Evolutionary conservation across 2,888 invertebrate species (phyloP).

Genomic region (Labia minor): DNA sequence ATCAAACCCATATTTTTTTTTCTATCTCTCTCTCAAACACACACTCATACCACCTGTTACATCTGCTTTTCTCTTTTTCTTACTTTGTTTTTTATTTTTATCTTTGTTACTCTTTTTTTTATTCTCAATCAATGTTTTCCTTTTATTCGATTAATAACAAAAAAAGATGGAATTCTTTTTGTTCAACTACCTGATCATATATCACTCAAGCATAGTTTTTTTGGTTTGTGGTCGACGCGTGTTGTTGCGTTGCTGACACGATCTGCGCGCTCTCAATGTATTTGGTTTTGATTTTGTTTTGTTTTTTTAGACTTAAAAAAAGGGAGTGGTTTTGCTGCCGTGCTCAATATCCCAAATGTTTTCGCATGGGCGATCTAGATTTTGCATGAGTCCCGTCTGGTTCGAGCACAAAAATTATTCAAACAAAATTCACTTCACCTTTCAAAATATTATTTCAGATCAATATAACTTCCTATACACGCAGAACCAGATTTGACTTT

Average conservation of each 20-base stretch:
- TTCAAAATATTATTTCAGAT: neutral
- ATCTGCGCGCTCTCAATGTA: constrained; percentile 13
- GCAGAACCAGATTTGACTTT: constrained; percentile 8
- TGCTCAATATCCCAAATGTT: neutral
- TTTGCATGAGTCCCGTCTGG: constrained; percentile 13
- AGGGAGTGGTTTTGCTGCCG: constrained; percentile 13
- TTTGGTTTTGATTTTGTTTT: too few species aligned
- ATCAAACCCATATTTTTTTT: too few species aligned
- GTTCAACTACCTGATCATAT: constrained; percentile 1
- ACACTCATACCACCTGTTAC: neutral
- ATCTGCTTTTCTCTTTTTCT: neutral
- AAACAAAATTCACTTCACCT: too few species aligned
- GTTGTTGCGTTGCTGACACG: constrained; percentile 13
- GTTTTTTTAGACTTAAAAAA: too few species aligned
- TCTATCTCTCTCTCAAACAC: too few species aligned
- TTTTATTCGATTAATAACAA: constrained; percentile 13
- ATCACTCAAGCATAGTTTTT: constrained; percentile 15
- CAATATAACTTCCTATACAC: neutral
- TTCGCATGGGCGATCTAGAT: constrained; percentile 7
- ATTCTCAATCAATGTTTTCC: constrained; percentile 16
- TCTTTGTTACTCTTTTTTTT: constrained; percentile 24
- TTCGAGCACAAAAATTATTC: neutral
- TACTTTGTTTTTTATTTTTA: constrained; percentile 22
- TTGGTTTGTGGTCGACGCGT: constrained; percentile 6
- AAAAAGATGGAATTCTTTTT: neutral